Conservation (phyloP, 1,140 invertebrate species). For the Pseudoatta argentina region DNA sequence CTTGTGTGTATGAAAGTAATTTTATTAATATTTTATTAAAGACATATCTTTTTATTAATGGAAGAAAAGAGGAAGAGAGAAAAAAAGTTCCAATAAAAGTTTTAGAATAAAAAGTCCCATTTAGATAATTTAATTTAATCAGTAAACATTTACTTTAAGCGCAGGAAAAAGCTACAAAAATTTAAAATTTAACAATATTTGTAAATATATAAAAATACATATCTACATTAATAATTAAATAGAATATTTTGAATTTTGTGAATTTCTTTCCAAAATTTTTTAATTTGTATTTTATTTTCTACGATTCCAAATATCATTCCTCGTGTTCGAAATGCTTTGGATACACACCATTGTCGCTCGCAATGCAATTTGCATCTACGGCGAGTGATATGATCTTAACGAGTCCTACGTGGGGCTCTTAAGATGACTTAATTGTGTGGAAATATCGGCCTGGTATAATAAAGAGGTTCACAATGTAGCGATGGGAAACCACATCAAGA, state of each 20-base stretch:
- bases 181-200: conserved; percentile 1
- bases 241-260: too few species aligned
- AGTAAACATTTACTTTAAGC: neutral
- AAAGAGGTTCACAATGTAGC: conserved; percentile 50
- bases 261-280: neutral
- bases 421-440: conserved; percentile 72
- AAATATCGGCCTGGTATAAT: conserved; percentile 72
- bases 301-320: neutral
- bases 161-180: neutral
- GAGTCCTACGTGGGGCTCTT: conserved; percentile 31
- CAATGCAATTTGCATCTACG: conserved; percentile 35
- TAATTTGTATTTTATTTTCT: neutral
- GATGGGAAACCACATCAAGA: neutral
- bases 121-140: neutral
- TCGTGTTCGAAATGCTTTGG: neutral
- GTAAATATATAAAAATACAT: neutral
- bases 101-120: neutral
- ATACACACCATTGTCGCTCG: neutral
- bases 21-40: neutral
- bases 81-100: neutral
- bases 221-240: neutral
- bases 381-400: conserved; percentile 39
- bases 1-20: neutral
- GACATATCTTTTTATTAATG: too few species aligned
- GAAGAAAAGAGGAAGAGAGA: neutral